phyloP scores from a whole-genome alignment of 2,797 vertebrate genomes.

The Lutjanus campechanus region DNA sequence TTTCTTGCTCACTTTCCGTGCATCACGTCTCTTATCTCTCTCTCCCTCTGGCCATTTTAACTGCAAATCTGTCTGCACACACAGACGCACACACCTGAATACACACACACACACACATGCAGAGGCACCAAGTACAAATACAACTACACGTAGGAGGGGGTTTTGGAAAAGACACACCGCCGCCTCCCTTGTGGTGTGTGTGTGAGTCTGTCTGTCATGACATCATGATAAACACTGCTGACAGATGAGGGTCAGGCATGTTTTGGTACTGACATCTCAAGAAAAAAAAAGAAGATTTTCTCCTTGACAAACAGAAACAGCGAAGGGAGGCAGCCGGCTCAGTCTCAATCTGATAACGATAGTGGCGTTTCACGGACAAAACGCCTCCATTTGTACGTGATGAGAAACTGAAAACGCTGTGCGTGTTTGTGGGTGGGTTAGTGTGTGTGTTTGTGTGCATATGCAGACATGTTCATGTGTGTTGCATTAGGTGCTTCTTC shows the following conservation, averaged over 20 bases:
- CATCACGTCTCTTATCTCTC: slow-evolving; percentile 27
- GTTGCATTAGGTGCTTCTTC: slow-evolving; percentile 5
- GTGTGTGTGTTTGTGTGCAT: not conserved
- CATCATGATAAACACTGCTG: slow-evolving; percentile 63
- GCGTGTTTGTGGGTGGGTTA: slow-evolving; percentile 20
- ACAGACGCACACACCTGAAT: not conserved
- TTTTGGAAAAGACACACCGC: slow-evolving; percentile 28
- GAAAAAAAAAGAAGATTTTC: slow-evolving; percentile 6
- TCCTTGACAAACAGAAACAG: slow-evolving; percentile 31
- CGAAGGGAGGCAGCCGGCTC: slow-evolving; percentile 1
- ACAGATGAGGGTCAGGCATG: slow-evolving; percentile 76
- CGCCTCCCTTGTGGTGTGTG: slow-evolving; percentile 34
- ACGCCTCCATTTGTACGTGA: slow-evolving; percentile 27
- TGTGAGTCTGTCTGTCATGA: slow-evolving; percentile 50
- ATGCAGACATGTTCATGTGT: slow-evolving; percentile 21
- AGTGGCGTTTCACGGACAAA: slow-evolving; percentile 13
- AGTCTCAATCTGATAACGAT: slow-evolving; percentile 22
- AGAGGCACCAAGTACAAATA: slow-evolving; percentile 22
- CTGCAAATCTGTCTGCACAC: slow-evolving; percentile 22
- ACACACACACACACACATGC: slow-evolving; percentile 6
- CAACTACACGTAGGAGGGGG: slow-evolving; percentile 1
- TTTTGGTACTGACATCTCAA: slow-evolving; percentile 41
- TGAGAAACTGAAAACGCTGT: not conserved
- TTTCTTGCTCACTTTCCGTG: slow-evolving; percentile 21
- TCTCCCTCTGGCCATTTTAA: slow-evolving; percentile 31